These are phyloP conservation scores for Aramus guarauna DNA, from an alignment of 2,113 vertebrate species.

Conservation along the genomic window DNA sequence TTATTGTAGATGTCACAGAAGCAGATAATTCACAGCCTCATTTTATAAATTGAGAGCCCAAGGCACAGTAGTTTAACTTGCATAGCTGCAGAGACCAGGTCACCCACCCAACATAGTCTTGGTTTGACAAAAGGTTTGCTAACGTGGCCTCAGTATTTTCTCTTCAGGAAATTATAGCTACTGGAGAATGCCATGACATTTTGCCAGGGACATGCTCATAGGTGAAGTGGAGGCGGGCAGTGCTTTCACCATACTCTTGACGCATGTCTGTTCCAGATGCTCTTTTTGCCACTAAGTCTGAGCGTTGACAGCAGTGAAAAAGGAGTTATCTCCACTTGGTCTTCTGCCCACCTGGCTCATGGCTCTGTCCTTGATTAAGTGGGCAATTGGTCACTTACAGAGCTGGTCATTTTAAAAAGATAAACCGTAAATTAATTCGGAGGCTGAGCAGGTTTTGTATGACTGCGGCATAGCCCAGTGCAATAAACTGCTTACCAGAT, in stretches of 20 bases:
- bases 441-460: neutral
- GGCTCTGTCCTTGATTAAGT: neutral
- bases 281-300: neutral
- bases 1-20: neutral
- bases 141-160: neutral
- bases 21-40: neutral
- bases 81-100: neutral
- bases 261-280: neutral
- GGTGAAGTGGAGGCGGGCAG: neutral
- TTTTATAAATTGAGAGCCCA: neutral
- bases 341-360: neutral
- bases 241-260: fast-evolving
- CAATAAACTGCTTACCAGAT: neutral
- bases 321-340: neutral
- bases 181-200: neutral
- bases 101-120: neutral
- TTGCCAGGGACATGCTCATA: neutral
- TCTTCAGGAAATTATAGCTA: neutral
- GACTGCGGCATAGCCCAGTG: neutral
- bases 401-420: neutral
- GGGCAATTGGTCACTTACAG: fast-evolving
- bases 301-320: neutral
- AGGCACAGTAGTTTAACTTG: neutral
- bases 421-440: neutral
- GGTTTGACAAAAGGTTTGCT: neutral